A percentile compares a stretch with the other conserved stretches of the same genome.
Evolutionary conservation across 2,797 vertebrate species (phyloP).

Genomic region (Odontamblyopus rebecca): DNA sequence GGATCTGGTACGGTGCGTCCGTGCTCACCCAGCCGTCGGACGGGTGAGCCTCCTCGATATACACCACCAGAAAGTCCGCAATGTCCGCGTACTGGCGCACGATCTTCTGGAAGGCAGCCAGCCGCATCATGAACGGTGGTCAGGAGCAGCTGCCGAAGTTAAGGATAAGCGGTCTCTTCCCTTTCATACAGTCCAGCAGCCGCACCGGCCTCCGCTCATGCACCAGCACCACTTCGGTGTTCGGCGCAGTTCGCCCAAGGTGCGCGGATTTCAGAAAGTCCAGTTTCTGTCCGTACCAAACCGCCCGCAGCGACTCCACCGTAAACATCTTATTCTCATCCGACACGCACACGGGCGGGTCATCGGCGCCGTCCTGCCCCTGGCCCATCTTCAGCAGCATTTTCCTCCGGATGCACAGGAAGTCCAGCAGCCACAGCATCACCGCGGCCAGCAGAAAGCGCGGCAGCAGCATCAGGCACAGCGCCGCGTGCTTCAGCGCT

Average conservation of each 20-base stretch:
- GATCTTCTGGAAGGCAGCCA: conserved; percentile 91
- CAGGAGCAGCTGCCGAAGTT: conserved; percentile 97
- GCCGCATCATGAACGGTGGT: conserved; percentile 94
- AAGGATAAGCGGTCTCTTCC: conserved; percentile 89
- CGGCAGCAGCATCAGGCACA: conserved; percentile 93
- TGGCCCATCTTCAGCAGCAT: conserved; percentile 81
- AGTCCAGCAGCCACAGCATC: conserved; percentile 96
- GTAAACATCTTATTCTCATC: conserved; percentile 96
- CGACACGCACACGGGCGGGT: conserved; percentile 93
- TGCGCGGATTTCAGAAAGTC: conserved; percentile 94
- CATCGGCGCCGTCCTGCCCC: conserved; percentile 77
- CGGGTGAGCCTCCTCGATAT: conserved; percentile 97
- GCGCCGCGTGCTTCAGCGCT: conserved; percentile 87
- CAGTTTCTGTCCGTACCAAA: conserved; percentile 97
- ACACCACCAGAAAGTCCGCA: conserved; percentile 96
- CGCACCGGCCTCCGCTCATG: conserved; percentile 75
- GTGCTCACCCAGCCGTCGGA: conserved; percentile 97
- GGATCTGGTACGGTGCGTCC: conserved; percentile 91
- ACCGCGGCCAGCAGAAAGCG: conserved; percentile 92
- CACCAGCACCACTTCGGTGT: conserved; percentile 91
- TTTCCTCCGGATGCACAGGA: conserved; percentile 93
- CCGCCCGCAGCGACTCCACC: conserved; percentile 90
- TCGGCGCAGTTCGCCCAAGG: conserved; percentile 90
- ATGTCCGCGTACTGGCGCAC: conserved; percentile 94
- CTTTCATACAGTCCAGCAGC: conserved; percentile 89